Evolutionary conservation across 2,888 invertebrate species (phyloP).

Genomic region (Ernsta delagoae): DNA sequence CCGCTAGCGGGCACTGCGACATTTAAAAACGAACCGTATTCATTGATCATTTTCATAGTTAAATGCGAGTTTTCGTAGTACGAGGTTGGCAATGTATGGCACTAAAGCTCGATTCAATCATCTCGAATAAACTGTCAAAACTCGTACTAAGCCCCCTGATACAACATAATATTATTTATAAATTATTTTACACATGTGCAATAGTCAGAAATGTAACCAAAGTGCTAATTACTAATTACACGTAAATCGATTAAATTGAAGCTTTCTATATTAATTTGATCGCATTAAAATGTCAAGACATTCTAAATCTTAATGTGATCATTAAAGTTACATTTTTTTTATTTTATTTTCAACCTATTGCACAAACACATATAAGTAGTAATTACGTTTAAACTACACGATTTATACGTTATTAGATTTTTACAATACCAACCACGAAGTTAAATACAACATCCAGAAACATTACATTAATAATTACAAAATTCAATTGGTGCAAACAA

Average conservation of each 20-base stretch:
- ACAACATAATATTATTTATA: constrained; percentile 57
- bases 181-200: constrained; percentile 65
- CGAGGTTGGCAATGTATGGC: neutral
- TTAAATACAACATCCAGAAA: constrained; percentile 83
- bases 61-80: neutral
- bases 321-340: constrained; percentile 56
- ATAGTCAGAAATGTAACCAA: constrained; percentile 69
- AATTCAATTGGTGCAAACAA: constrained; percentile 79
- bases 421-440: constrained; percentile 79
- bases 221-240: constrained; percentile 78
- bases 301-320: constrained; percentile 59
- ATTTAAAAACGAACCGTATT: neutral
- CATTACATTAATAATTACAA: constrained; percentile 80
- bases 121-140: neutral
- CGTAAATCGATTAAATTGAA: constrained; percentile 76
- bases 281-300: constrained; percentile 64
- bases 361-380: constrained; percentile 78
- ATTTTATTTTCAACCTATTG: constrained; percentile 72
- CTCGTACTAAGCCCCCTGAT: constrained; percentile 37
- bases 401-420: constrained; percentile 76
- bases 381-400: constrained; percentile 74
- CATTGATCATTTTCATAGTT: neutral
- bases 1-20: neutral
- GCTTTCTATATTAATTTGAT: constrained; percentile 73
- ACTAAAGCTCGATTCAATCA: neutral